These are phyloP conservation scores for Opisthograptis luteolata DNA, from an alignment of 2,888 invertebrate genomes.

Conservation along the genomic window DNA sequence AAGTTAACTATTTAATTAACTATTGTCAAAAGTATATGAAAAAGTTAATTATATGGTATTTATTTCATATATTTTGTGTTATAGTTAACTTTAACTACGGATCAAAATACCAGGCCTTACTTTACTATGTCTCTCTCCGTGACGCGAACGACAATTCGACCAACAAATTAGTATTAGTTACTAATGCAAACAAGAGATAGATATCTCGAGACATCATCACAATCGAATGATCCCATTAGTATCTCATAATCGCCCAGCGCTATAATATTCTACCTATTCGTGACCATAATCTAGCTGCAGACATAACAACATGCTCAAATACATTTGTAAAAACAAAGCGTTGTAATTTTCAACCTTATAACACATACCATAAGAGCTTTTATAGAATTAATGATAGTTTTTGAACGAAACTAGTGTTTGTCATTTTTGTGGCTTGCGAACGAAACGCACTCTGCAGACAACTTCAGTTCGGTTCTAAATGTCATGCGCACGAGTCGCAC, in stretches of 20 bases:
- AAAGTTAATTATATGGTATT: no score
- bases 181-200: no score
- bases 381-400: not conserved
- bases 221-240: no score
- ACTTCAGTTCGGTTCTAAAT: constrained; percentile 45
- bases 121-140: no score
- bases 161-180: no score
- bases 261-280: constrained; percentile 10
- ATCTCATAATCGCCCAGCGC: constrained; percentile 8
- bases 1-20: no score
- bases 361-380: not conserved
- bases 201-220: no score
- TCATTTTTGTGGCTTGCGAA: not conserved
- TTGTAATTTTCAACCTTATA: not conserved
- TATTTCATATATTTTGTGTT: no score
- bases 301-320: not conserved
- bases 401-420: constrained; percentile 6
- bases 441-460: constrained; percentile 19
- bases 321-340: not conserved
- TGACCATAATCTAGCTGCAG: constrained; percentile 16
- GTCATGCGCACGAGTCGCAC: constrained; percentile 29
- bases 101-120: no score
- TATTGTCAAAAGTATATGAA: no score
- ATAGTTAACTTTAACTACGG: no score
- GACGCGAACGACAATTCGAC: no score